Percentiles rank a stretch among this genome's conserved stretches.
Conservation (phyloP, 2,888 invertebrate genomes). For the Nemotelus nigrinus region DNA sequence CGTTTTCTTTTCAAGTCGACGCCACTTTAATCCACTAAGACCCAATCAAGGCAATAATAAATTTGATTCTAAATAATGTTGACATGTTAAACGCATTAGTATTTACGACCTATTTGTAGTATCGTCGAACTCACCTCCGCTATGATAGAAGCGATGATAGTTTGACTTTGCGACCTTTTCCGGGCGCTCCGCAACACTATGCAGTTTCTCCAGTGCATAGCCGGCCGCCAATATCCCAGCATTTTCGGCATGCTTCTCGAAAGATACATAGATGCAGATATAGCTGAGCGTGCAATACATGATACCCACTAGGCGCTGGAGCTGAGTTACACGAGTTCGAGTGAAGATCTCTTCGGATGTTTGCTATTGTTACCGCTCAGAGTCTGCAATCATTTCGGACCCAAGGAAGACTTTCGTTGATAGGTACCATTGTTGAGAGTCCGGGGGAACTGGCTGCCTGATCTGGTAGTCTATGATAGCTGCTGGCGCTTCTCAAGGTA, state of each 20-base stretch:
- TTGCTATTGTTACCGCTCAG: slow-evolving; percentile 31
- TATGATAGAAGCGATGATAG: slow-evolving; percentile 19
- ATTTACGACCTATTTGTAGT: slow-evolving; percentile 16
- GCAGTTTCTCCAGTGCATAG: slow-evolving; percentile 19
- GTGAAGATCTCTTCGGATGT: slow-evolving; percentile 29
- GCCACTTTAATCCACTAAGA: too few species aligned
- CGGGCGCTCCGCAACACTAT: slow-evolving; percentile 13
- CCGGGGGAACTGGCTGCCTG: slow-evolving; percentile 21
- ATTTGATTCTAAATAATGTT: neutral
- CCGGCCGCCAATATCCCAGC: slow-evolving; percentile 20
- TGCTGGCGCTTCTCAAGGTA: slow-evolving; percentile 38
- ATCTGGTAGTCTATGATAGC: slow-evolving; percentile 15
- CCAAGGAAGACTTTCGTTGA: slow-evolving; percentile 42
- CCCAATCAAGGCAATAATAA: neutral
- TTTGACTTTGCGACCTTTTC: slow-evolving; percentile 40
- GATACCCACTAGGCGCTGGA: slow-evolving; percentile 15
- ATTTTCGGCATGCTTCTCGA: slow-evolving; percentile 19
- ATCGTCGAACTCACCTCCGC: slow-evolving; percentile 15
- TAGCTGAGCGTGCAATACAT: neutral
- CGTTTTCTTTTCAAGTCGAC: too few species aligned
- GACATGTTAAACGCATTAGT: slow-evolving; percentile 8
- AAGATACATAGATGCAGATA: neutral
- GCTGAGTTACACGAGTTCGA: slow-evolving; percentile 3
- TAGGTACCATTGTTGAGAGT: slow-evolving; percentile 19
- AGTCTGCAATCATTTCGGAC: slow-evolving; percentile 25